Evolutionary conservation across 2,888 invertebrate genomes (phyloP).

Genomic region (Eupithecia abbreviata): DNA sequence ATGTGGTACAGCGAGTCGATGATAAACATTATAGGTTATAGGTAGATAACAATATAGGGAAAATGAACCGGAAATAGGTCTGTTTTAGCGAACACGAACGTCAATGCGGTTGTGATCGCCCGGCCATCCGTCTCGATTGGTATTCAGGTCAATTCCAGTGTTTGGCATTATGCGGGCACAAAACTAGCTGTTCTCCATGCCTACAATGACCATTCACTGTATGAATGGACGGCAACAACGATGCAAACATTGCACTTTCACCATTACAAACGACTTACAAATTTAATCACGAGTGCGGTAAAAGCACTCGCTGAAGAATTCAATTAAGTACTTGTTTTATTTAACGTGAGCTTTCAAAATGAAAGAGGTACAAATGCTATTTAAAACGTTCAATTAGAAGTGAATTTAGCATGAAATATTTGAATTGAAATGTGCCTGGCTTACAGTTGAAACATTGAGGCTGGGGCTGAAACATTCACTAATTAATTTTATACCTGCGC

Average conservation of each 20-base stretch:
- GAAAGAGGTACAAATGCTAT: constrained; percentile 11
- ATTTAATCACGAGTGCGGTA: constrained; percentile 17
- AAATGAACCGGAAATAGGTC: constrained; percentile 32
- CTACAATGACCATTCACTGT: neutral
- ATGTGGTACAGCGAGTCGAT: constrained; percentile 18
- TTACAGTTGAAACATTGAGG: constrained; percentile 23
- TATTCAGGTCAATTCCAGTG: constrained; percentile 40
- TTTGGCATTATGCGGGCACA: constrained; percentile 29
- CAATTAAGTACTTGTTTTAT: constrained; percentile 8
- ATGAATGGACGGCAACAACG: neutral
- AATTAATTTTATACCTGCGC: constrained; percentile 35
- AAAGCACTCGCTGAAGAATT: constrained; percentile 11
- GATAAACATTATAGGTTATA: constrained; percentile 25
- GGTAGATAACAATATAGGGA: no score
- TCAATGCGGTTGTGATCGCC: constrained; percentile 36
- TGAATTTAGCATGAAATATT: constrained; percentile 25
- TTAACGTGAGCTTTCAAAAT: constrained; percentile 19
- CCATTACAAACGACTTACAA: neutral
- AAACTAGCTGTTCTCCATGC: constrained; percentile 7
- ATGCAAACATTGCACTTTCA: neutral
- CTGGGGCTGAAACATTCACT: constrained; percentile 15
- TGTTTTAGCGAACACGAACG: constrained; percentile 34
- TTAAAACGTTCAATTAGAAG: constrained; percentile 24
- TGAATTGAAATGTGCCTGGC: constrained; percentile 28
- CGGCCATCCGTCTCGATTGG: constrained; percentile 37